These are phyloP conservation scores for Chlorodrepanis virens DNA, from an alignment of 2,113 vertebrate species.

Conservation along the genomic window DNA sequence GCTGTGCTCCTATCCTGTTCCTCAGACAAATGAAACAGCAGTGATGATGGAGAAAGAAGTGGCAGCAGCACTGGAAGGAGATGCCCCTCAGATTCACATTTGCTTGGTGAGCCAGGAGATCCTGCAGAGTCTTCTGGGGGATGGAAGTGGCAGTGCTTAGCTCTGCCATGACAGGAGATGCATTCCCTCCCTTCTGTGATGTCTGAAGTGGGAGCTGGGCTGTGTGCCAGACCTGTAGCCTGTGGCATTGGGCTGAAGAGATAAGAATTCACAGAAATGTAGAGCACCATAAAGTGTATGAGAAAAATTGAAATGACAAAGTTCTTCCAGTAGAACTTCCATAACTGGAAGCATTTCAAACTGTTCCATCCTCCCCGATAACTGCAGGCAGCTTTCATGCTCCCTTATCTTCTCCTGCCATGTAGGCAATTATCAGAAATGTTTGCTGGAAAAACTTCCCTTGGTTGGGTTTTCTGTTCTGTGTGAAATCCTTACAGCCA, in stretches of 20 bases:
- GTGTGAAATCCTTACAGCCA: not conserved
- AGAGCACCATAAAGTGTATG: not conserved
- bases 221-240: slow-evolving; percentile 55
- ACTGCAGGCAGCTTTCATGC: slow-evolving; percentile 19
- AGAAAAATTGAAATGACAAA: slow-evolving; percentile 54
- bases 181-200: not conserved
- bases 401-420: slow-evolving; percentile 31
- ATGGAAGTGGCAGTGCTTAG: not conserved
- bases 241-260: slow-evolving; percentile 50
- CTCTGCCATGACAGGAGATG: not conserved
- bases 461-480: not conserved
- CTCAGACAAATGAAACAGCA: not conserved
- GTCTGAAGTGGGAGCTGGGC: slow-evolving; percentile 28
- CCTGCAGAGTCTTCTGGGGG: not conserved
- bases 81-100: not conserved
- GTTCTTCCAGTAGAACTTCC: slow-evolving; percentile 49
- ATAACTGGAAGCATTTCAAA: slow-evolving; percentile 36
- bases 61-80: not conserved
- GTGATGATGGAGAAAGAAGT: not conserved
- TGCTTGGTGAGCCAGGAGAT: not conserved
- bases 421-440: not conserved
- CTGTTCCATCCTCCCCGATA: slow-evolving; percentile 28
- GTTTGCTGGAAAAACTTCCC: slow-evolving; percentile 41
- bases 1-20: not conserved
- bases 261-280: slow-evolving; percentile 55